Percentiles rank a stretch among this genome's conserved stretches.
These are phyloP conservation scores for Coracopsis vasa DNA, from an alignment of 2,113 vertebrate genomes.

Conservation along the genomic window DNA sequence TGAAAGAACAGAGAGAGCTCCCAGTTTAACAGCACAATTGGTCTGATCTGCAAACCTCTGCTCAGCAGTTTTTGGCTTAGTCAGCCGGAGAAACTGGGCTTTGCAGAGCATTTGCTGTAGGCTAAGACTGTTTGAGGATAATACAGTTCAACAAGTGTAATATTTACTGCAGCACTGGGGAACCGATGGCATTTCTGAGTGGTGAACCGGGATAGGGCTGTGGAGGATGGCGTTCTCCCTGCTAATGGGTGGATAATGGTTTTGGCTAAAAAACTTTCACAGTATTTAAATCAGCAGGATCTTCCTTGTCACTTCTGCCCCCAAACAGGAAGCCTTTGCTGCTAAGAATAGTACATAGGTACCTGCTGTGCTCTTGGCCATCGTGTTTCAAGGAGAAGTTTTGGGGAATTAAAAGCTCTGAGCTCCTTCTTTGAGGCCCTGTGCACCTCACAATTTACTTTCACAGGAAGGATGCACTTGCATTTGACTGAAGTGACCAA, in stretches of 20 bases:
- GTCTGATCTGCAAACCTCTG: conserved; percentile 7
- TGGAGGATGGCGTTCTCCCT: neutral
- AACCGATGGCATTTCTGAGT: neutral
- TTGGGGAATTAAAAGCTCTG: neutral
- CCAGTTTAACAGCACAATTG: conserved; percentile 30
- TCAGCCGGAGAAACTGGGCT: neutral
- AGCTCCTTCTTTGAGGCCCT: neutral
- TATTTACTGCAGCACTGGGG: neutral
- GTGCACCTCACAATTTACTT: neutral
- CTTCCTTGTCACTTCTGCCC: neutral
- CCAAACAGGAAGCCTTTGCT: neutral
- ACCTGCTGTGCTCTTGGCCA: neutral
- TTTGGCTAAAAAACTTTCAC: neutral
- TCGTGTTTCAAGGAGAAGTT: neutral
- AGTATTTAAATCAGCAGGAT: neutral
- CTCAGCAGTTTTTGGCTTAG: neutral
- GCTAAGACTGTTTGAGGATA: neutral
- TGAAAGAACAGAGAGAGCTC: conserved; percentile 58
- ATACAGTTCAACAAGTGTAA: neutral
- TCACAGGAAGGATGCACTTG: neutral
- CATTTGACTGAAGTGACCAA: neutral
- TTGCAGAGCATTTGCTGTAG: neutral
- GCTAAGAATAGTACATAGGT: neutral
- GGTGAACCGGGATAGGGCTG: neutral
- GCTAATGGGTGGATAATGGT: neutral